Base-by-base conservation (phyloP, 2,797 vertebrate genomes). In the Cottoperca gobio region DNA sequence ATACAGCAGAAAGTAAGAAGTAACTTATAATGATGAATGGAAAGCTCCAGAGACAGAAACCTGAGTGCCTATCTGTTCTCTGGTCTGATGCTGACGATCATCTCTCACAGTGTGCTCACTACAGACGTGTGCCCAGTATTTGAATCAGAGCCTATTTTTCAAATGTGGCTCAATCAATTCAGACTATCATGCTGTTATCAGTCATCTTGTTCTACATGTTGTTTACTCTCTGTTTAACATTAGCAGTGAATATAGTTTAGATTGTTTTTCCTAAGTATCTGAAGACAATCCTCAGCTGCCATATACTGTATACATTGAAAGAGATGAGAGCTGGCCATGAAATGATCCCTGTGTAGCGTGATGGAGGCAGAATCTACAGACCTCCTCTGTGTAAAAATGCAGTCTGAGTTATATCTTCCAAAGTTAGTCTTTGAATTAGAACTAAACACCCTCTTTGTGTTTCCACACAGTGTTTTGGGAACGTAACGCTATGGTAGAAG, bases 31-130 rank as follows among this genome's bases (percentile, higher is more conserved):
- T 10, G 23, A 28, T 40, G 16, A 3, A 23, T 39, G 48, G 23
- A 42, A 23, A 48, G 28, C 45, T 35, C 0, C 58, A 60, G 43
- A 77, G 43, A 53, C 54, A 70, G 63, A 76, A 62, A 58, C 55
- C 50, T 46, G 65, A 64, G 37, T 48, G 78, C 79, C 73, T 81
- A 63, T 76, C 68, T 81, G 63, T 55, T 50, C 76, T 70, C 67
- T 70, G 68, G 40, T 40, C 46, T 43, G 59, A 39, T 8, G 1
- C 45, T 67, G 31, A 23, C 46, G 14, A 8, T 42, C 49, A 26
- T 69, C n/a, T 63, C 39, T 37, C 31, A 37, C 70, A 39, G 50
- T 31, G 26, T 31, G 26, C 28, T 14, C 60, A 45, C 59, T 57
- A 19, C 58, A 23, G 17, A 33, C 24, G 2, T 28, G 28, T 33